Base-by-base conservation (phyloP, 1,140 invertebrate species). In the Macrotrachela quadricornifera region DNA sequence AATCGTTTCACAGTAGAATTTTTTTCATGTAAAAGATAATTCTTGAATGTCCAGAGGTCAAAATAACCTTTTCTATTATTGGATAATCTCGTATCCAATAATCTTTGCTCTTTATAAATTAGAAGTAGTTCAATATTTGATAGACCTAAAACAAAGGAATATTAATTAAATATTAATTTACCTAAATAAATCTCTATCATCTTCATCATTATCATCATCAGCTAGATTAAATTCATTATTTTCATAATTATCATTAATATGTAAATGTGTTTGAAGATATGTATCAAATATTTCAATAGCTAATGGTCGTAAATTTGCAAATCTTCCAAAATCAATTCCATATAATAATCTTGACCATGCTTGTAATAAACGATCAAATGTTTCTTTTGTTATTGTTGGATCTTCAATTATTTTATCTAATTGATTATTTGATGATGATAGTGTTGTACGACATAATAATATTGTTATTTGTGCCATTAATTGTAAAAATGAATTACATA, bases 261-360 rank as follows among this genome's bases (percentile, higher is more conserved):
- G 77, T 48, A 88, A 68, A 68, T 85, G 80, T 59, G 78, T 80
- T 59, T 80, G 77, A n/a, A 88, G 60, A 63, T 84, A 86, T 11
- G 76, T 78, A 62, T 83, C 80, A 64, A 88, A 85, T 57, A 87
- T 65, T 56, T 70, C 59, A 14, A 62, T 62, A 9, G 71, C 62
- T 38, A 65, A 59, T 73, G 69, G 50, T 73, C 67, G 48, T 62
- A 75, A 58, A 71, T 71, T 58, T 10, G 75, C 73, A 6, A 66
- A 59, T 15, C 76, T 76, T 39, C 78, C 75, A 60, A 70, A 62
- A 2, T 72, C 62, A 14, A 58, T 61, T 37, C 80, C 76, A 56
- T 74, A 74, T 10, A 80, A 64, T 55, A 82, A 68, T 37, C 73
- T 73, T 44, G 78, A 72, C 84, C 84, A 88, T 0, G 79, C 77